Conservation (phyloP, 2,888 invertebrate genomes). For the Pyrochroa serraticornis region DNA sequence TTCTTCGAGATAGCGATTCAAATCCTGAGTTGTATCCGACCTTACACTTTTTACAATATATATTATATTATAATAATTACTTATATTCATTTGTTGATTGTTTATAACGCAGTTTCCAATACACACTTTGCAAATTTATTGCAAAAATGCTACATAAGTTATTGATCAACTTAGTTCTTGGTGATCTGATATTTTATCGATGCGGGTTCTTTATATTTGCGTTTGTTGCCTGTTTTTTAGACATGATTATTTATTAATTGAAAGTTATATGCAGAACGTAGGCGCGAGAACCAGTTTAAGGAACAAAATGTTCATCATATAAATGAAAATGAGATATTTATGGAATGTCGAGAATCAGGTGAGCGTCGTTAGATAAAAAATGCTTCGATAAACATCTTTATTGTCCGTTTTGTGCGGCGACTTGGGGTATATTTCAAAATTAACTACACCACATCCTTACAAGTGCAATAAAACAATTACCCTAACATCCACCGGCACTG, state of each 20-base stretch:
- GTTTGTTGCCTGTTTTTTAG: too few species aligned
- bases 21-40: too few species aligned
- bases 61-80: too few species aligned
- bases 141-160: too few species aligned
- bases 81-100: too few species aligned
- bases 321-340: conserved; percentile 23
- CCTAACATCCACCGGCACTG: conserved; percentile 4
- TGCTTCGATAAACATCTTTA: conserved; percentile 21
- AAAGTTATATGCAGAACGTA: conserved; percentile 14
- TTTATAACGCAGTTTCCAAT: too few species aligned
- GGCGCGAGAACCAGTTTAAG: conserved; percentile 21
- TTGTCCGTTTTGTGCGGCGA: conserved; percentile 10
- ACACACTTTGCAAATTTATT: too few species aligned
- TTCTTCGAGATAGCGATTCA: too few species aligned
- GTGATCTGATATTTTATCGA: too few species aligned
- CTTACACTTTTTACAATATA: too few species aligned
- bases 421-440: conserved; percentile 24
- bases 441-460: conserved; percentile 25
- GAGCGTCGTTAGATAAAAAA: conserved; percentile 13
- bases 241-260: conserved; percentile 23
- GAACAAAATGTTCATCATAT: conserved; percentile 20
- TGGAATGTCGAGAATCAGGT: conserved; percentile 13
- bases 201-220: too few species aligned
- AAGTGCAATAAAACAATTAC: conserved; percentile 31
- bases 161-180: too few species aligned